phyloP scores from a whole-genome alignment of 2,888 invertebrate genomes.

The Blera fallax region DNA sequence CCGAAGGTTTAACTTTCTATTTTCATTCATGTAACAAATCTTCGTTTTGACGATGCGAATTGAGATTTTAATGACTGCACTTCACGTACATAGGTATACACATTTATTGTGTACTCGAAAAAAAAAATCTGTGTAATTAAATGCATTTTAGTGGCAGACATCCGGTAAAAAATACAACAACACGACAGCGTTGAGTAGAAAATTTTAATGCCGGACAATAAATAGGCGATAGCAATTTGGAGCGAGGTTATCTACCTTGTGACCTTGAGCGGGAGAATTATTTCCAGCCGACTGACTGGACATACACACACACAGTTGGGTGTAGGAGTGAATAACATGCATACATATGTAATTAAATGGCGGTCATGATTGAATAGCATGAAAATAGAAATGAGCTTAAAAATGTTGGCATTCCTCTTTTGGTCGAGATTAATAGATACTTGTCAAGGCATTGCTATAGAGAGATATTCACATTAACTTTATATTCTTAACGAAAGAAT shows the following conservation, averaged over 20 bases:
- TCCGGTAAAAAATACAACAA: conserved; percentile 9
- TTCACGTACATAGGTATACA: neutral
- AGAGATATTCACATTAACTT: too few relatives aligned
- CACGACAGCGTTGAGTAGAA: neutral
- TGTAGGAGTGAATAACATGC: neutral
- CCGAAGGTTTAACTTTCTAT: conserved; percentile 25
- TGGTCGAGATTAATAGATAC: too few relatives aligned
- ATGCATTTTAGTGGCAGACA: conserved; percentile 41
- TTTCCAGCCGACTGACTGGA: conserved; percentile 32
- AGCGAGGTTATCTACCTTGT: conserved; percentile 67
- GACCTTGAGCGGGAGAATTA: conserved; percentile 60
- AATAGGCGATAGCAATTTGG: conserved; percentile 55
- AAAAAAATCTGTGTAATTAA: conserved; percentile 31
- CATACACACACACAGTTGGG: neutral
- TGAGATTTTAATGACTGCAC: neutral
- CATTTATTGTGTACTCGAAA: neutral
- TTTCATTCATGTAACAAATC: neutral
- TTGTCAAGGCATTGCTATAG: too few relatives aligned
- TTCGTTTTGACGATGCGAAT: neutral
- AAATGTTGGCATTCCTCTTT: neutral
- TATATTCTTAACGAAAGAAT: neutral
- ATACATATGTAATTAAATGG: neutral
- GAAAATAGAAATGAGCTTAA: conserved; percentile 44
- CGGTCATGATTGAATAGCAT: conserved; percentile 31
- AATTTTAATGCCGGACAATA: conserved; percentile 31